Evolutionary conservation across 2,113 vertebrate species (phyloP).

Genomic region (Origma solitaria): DNA sequence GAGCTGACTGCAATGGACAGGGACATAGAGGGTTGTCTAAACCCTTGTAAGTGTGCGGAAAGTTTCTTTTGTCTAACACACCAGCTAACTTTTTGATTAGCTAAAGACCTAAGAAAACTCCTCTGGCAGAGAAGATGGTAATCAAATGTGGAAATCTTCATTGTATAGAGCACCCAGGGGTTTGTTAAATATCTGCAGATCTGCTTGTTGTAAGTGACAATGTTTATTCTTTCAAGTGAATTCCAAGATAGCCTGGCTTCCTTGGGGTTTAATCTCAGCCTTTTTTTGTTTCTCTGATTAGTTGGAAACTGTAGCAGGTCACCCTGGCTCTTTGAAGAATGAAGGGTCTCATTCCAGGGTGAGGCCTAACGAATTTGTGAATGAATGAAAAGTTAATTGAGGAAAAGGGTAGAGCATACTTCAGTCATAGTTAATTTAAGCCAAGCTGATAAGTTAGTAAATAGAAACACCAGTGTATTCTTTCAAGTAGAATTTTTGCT

Average conservation of each 20-base stretch:
- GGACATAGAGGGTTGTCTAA: background rate
- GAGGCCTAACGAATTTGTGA: conserved; percentile 73
- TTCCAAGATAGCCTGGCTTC: conserved; percentile 48
- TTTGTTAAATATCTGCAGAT: conserved; percentile 54
- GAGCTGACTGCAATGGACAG: background rate
- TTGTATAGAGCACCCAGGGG: conserved; percentile 11
- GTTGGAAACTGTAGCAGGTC: conserved; percentile 68
- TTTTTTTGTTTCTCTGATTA: conserved; percentile 67
- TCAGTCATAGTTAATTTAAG: conserved; percentile 65
- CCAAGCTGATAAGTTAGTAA: conserved; percentile 59
- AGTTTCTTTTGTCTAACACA: conserved; percentile 40
- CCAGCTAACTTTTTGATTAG: conserved; percentile 43
- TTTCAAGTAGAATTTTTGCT: conserved; percentile 54
- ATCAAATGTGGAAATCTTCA: conserved; percentile 54
- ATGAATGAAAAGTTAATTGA: conserved; percentile 77
- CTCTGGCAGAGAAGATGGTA: conserved; percentile 27
- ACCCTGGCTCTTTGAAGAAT: conserved; percentile 69
- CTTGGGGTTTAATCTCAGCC: conserved; percentile 54
- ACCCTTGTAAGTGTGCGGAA: background rate
- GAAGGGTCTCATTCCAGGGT: conserved; percentile 70
- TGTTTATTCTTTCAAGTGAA: conserved; percentile 61
- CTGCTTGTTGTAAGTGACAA: conserved; percentile 51
- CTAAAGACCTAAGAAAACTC: conserved; percentile 41
- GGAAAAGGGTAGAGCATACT: conserved; percentile 66
- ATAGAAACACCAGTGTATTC: conserved; percentile 52